phyloP scores from a whole-genome alignment of 92 coral and sea anemone genomes.

The Isaurus tuberculatus region DNA sequence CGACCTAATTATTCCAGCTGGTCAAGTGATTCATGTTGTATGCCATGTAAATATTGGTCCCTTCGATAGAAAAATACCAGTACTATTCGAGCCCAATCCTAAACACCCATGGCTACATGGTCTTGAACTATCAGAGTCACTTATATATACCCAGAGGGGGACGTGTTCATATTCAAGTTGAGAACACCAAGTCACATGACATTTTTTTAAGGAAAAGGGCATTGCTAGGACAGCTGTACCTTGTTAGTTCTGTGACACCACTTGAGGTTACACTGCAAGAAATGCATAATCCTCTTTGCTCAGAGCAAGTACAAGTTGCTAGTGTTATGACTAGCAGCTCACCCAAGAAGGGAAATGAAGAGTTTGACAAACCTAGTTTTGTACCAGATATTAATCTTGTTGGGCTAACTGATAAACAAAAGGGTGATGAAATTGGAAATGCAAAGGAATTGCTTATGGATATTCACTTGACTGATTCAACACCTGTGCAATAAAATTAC shows the following conservation, averaged over 20 bases:
- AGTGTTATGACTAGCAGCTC: slow-evolving; percentile 13
- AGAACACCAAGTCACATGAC: slow-evolving; percentile 51
- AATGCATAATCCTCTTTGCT: not conserved
- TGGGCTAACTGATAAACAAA: not conserved
- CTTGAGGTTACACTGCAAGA: slow-evolving; percentile 54
- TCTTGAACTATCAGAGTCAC: slow-evolving; percentile 58
- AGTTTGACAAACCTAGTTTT: not conserved
- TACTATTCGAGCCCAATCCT: slow-evolving; percentile 69
- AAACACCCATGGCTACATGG: slow-evolving; percentile 68
- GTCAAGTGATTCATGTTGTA: slow-evolving; percentile 48
- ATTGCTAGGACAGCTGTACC: slow-evolving; percentile 47
- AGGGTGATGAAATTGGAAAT: slow-evolving; percentile 40
- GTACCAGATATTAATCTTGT: slow-evolving; percentile 14
- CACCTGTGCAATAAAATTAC: slow-evolving; percentile 47
- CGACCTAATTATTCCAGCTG: slow-evolving; percentile 55
- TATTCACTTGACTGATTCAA: slow-evolving; percentile 37
- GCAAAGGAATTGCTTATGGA: slow-evolving; percentile 35
- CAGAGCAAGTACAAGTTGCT: slow-evolving; percentile 14
- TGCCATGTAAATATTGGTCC: slow-evolving; percentile 63
- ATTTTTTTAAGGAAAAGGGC: slow-evolving; percentile 48
- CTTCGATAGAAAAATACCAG: slow-evolving; percentile 66
- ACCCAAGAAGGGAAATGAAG: not conserved
- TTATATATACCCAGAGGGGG: slow-evolving; percentile 45
- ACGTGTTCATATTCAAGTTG: slow-evolving; percentile 47
- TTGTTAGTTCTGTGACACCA: slow-evolving; percentile 61